These are phyloP conservation scores for Myathropa florea DNA, from an alignment of 2,888 invertebrate species.

Conservation along the genomic window DNA sequence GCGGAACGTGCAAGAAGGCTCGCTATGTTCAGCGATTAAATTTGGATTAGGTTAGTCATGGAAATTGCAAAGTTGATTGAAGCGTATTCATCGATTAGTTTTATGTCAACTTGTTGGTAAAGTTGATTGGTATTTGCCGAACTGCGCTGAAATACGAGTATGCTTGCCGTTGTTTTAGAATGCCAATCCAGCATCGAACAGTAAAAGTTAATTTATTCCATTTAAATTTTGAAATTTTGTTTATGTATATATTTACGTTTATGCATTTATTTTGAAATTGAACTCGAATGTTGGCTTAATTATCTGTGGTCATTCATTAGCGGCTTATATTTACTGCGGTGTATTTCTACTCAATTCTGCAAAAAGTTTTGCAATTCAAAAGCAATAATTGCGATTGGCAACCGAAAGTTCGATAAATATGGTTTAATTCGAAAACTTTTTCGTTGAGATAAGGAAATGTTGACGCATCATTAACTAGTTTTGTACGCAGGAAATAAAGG, in stretches of 20 bases:
- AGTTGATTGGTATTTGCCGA: slow-evolving; percentile 52
- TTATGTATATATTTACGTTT: not conserved
- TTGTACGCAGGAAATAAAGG: too few relatives aligned
- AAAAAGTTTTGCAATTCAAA: too few relatives aligned
- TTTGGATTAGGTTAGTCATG: slow-evolving; percentile 36
- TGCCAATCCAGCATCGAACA: not conserved
- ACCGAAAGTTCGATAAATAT: too few relatives aligned
- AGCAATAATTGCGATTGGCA: too few relatives aligned
- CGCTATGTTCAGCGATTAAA: slow-evolving; percentile 28
- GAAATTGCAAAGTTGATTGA: slow-evolving; percentile 39
- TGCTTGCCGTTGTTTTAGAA: not conserved
- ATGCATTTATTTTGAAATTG: not conserved
- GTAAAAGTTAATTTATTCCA: not conserved
- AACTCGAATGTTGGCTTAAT: not conserved
- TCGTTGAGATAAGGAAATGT: too few relatives aligned
- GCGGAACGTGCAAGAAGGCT: not conserved
- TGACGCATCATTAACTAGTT: too few relatives aligned
- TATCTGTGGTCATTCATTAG: not conserved
- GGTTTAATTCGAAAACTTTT: too few relatives aligned
- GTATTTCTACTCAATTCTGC: too few relatives aligned
- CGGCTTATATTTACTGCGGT: not conserved
- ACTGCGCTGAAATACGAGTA: not conserved
- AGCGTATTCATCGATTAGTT: slow-evolving; percentile 46
- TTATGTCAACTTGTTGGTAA: slow-evolving; percentile 54
- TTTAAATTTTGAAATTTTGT: not conserved